Evolutionary conservation across 2,113 vertebrate species (phyloP).

Genomic region (Pseudopodoces humilis): DNA sequence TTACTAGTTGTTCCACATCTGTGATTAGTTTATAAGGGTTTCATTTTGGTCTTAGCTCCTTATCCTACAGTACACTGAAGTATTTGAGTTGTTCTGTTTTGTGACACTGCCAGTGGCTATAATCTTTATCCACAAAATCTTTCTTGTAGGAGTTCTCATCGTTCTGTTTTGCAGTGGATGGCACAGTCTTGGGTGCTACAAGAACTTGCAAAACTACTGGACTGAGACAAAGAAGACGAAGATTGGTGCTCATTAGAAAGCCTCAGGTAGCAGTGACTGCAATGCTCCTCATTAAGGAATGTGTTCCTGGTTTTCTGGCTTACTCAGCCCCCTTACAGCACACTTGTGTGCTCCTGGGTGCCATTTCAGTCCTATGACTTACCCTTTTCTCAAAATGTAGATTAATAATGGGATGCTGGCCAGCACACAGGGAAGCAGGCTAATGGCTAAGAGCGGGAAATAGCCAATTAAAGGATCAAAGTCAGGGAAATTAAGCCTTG

Average conservation of each 20-base stretch:
- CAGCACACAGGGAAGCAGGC: not conserved
- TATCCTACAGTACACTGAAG: not conserved
- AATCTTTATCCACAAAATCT: not conserved
- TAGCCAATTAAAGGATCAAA: slow-evolving; percentile 59
- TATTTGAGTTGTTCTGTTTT: not conserved
- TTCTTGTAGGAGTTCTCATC: not conserved
- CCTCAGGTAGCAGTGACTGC: not conserved
- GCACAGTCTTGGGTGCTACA: not conserved
- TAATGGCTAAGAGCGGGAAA: slow-evolving; percentile 17
- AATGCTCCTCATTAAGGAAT: not conserved
- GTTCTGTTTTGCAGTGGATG: not conserved
- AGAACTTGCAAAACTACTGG: not conserved
- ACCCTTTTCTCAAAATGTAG: not conserved
- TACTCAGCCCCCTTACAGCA: not conserved
- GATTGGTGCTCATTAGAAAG: not conserved
- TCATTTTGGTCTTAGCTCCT: not conserved
- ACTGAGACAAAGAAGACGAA: not conserved
- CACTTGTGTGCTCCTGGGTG: not conserved
- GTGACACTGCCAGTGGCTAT: not conserved
- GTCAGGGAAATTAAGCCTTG: slow-evolving; percentile 40
- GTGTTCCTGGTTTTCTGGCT: not conserved
- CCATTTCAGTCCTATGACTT: not conserved
- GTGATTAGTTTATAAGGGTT: not conserved
- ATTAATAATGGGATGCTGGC: not conserved
- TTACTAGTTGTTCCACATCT: not conserved